Evolutionary conservation across 2,888 invertebrate genomes (phyloP), one percentile per base, ranked within the genome.

Genomic region (Muschampia plurimacula): DNA sequence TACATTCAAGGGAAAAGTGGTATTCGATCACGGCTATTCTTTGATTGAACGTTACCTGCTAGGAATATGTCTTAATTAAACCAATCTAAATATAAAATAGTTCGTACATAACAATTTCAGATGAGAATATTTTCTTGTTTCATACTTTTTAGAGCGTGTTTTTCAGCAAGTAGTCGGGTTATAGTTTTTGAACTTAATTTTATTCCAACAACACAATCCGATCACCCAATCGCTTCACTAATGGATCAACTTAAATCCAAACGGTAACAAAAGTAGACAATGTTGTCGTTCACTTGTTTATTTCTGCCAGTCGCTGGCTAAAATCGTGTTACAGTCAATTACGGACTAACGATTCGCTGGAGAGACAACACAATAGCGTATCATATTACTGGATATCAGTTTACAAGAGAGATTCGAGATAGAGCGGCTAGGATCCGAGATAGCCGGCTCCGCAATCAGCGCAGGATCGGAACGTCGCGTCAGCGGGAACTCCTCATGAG

Each of bases 351-450:
- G 81, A 80, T 72, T 77, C 67, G 75, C 66, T 77, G 77, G 77
- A 72, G 76, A 83, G 91, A 91, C 91, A 90, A 86, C 81, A 92
- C 92, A 92, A 92, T 91, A 84, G 88, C 36, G 83, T 81, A 83
- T 92, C 90, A 84, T 77, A 83, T 92, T 92, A 86, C 92, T 46
- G 74, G 79, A 81, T 85, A 85, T 88, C 89, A 79, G 75, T 77
- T 85, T 84, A 83, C 85, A 77, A 82, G 83, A 81, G 82, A 83
- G 84, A 80, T 84, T 77, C 74, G 76, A 85, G 90, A 89, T 88
- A 84, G 84, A 49, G 79, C 49, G 49, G 49, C 74, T 70, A 74
- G 78, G 60, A 36, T 60, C 60, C 22, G 68, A 68, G 68, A 73
- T 68, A 68, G 72, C 41, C 36, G 49, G 64, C 15, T 9, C 22